Percentiles rank a stretch among this genome's conserved stretches.
Conservation (phyloP, 2,113 vertebrate genomes). For the Podocnemis expansa region DNA sequence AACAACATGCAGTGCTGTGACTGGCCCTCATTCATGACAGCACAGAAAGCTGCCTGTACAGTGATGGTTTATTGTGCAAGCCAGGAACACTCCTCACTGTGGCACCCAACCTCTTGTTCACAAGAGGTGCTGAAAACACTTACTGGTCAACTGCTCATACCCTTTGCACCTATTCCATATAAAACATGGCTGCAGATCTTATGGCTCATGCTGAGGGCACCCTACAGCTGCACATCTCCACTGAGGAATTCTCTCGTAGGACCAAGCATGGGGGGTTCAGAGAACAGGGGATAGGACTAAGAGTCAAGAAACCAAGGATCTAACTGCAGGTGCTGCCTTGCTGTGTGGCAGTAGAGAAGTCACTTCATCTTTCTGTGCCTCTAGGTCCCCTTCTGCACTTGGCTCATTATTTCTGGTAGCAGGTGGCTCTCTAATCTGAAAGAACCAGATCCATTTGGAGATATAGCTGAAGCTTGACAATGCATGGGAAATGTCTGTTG, state of each 20-base stretch:
- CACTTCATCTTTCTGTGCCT: too few relatives aligned
- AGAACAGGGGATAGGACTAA: neutral
- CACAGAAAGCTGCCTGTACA: fast-evolving
- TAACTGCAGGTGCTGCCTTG: neutral
- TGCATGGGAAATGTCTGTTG: neutral
- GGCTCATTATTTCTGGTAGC: too few relatives aligned
- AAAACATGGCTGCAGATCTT: neutral
- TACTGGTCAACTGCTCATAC: fast-evolving
- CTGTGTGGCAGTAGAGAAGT: too few relatives aligned
- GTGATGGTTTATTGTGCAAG: neutral
- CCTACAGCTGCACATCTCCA: neutral
- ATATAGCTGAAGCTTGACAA: too few relatives aligned
- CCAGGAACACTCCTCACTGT: fast-evolving
- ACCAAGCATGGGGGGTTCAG: neutral
- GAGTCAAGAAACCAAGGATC: neutral
- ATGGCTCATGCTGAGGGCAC: neutral
- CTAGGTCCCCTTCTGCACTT: too few relatives aligned
- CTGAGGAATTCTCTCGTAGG: neutral
- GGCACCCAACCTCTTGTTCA: neutral
- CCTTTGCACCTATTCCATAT: neutral
- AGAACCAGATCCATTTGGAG: too few relatives aligned
- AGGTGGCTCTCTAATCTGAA: too few relatives aligned
- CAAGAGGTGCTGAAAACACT: neutral
- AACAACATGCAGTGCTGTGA: neutral
- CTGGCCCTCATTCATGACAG: neutral